phyloP scores from a whole-genome alignment of 2,797 vertebrate species.

The Rhabdophis nuchalis region DNA sequence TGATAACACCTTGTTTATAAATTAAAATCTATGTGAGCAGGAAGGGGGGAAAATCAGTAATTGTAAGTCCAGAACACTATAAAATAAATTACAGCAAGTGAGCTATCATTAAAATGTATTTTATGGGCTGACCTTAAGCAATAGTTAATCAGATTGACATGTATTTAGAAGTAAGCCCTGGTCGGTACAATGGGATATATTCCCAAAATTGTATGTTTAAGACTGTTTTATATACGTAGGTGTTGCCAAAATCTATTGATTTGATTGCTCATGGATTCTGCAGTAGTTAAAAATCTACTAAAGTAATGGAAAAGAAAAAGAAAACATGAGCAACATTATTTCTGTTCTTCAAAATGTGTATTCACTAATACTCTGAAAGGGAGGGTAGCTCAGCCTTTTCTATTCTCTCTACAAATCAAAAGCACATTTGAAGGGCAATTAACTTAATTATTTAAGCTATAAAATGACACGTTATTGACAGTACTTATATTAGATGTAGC shows the following conservation, averaged over 20 bases:
- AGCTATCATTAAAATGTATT: not conserved
- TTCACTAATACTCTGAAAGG: conserved; percentile 17
- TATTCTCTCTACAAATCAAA: conserved; percentile 45
- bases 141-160: not conserved
- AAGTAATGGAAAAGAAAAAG: not conserved
- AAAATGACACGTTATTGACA: conserved; percentile 21
- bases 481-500: not conserved
- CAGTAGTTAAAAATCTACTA: not conserved
- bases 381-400: conserved; percentile 25
- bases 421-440: conserved; percentile 43
- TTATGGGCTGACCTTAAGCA: not conserved
- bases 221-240: not conserved
- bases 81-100: not conserved
- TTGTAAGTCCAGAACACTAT: not conserved
- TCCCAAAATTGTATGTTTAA: not conserved
- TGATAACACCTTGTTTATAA: not conserved
- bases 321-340: not conserved
- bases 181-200: not conserved
- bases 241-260: not conserved
- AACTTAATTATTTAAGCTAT: conserved; percentile 36
- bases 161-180: not conserved
- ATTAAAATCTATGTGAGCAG: not conserved
- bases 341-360: conserved; percentile 4
- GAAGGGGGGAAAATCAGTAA: not conserved
- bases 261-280: not conserved